Evolutionary conservation across 2,113 vertebrate species (phyloP).

Genomic region (Mormyrus lacerda): DNA sequence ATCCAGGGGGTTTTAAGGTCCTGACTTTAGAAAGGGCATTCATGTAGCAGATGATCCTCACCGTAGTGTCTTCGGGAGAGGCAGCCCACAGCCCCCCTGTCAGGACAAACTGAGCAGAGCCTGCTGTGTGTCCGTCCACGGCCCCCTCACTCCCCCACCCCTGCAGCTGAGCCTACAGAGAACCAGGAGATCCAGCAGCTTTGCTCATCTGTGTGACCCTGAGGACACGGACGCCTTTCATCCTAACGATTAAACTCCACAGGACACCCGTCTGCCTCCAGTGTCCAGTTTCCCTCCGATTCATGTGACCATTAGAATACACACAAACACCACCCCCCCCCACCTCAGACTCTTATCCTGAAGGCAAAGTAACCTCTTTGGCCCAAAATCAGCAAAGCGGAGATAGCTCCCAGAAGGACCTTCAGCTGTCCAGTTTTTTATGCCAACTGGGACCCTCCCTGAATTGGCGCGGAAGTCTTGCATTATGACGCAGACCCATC

Average conservation of each 20-base stretch:
- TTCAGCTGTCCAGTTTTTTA: not conserved
- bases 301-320: not conserved
- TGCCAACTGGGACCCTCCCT: not conserved
- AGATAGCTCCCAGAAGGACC: not conserved
- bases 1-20: not conserved
- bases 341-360: not conserved
- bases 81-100: not conserved
- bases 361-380: not conserved
- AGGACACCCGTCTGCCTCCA: not conserved
- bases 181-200: not conserved
- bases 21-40: not conserved
- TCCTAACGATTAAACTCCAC: not conserved
- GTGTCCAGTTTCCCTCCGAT: not conserved
- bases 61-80: not conserved
- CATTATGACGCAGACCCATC: not conserved
- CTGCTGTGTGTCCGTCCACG: not conserved
- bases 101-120: not conserved
- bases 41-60: not conserved
- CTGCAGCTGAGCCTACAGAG: conserved; percentile 2
- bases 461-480: not conserved
- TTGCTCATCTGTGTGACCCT: not conserved
- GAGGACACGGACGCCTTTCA: not conserved
- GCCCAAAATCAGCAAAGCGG: not conserved
- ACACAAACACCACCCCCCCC: not conserved
- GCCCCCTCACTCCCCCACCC: not conserved